phyloP scores from a whole-genome alignment of 2,113 vertebrate genomes.

The Elachura formosa region DNA sequence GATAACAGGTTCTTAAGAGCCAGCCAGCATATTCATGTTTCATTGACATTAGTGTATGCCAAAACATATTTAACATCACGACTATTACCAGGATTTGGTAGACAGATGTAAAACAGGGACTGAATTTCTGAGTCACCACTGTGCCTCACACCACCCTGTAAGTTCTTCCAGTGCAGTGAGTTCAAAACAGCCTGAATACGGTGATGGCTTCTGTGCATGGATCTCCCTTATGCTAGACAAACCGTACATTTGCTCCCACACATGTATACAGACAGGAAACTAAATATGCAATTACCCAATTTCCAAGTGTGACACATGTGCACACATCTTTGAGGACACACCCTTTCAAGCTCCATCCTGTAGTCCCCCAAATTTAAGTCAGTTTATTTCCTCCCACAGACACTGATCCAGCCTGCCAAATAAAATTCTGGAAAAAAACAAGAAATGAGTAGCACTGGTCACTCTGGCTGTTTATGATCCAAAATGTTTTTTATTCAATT shows the following conservation, averaged over 20 bases:
- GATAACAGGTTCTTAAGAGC: neutral
- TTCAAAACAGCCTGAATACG: constrained; percentile 18
- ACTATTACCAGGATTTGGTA: neutral
- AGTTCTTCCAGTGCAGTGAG: constrained; percentile 20
- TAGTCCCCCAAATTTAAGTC: constrained; percentile 43
- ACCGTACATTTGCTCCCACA: constrained; percentile 61
- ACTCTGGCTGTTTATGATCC: neutral
- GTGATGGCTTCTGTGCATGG: neutral
- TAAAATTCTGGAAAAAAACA: constrained; percentile 58
- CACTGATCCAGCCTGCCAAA: constrained; percentile 27
- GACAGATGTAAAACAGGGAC: neutral
- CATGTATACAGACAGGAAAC: constrained; percentile 41
- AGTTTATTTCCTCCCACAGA: constrained; percentile 47
- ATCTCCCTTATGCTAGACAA: constrained; percentile 20
- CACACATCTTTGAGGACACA: constrained; percentile 14
- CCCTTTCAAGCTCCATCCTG: constrained; percentile 36
- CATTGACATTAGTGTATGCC: neutral
- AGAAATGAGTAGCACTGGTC: neutral
- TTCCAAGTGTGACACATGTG: constrained; percentile 52
- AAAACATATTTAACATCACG: neutral
- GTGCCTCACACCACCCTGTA: neutral
- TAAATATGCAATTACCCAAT: constrained; percentile 54
- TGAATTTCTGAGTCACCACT: neutral
- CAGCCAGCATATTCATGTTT: neutral
- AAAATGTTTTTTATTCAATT: constrained; percentile 10